These are phyloP conservation scores for Arrhopalites spinosus DNA, from an alignment of 2,888 invertebrate genomes.

Conservation along the genomic window DNA sequence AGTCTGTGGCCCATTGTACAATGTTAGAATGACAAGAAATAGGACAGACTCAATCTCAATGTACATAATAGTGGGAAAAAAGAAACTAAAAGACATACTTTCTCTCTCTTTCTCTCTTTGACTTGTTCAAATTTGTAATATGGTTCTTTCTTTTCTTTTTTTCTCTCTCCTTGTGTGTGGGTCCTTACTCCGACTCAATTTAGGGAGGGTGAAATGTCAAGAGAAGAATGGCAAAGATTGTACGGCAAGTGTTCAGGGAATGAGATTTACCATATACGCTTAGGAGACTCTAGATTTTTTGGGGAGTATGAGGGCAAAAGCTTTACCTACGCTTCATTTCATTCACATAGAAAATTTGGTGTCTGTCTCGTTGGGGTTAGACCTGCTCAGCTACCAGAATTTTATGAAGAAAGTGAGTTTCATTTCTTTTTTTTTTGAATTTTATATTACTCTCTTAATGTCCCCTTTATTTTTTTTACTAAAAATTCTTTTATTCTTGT, in stretches of 20 bases:
- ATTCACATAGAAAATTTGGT: constrained; percentile 86
- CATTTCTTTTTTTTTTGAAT: no score
- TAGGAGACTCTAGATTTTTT: constrained; percentile 94
- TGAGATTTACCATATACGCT: constrained; percentile 96
- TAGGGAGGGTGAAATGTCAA: constrained; percentile 92
- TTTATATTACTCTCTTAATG: no score
- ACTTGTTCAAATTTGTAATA: no score
- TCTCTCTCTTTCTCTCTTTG: no score
- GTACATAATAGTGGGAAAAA: no score
- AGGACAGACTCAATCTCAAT: no score
- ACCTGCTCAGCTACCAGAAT: constrained; percentile 87
- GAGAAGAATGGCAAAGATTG: constrained; percentile 95
- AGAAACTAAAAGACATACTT: no score
- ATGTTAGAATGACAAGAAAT: no score
- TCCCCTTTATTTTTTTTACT: no score
- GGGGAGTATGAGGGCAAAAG: constrained; percentile 98
- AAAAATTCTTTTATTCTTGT: no score
- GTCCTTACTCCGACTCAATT: no score
- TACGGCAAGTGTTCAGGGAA: constrained; percentile 98
- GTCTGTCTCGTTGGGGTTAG: constrained; percentile 79
- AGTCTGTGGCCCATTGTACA: no score
- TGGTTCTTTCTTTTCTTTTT: not conserved
- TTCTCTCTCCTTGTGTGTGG: not conserved
- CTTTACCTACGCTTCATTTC: constrained; percentile 98
- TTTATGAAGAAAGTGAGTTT: constrained; percentile 77